These are phyloP conservation scores for Congeria kusceri DNA, from an alignment of 2,888 invertebrate species.

Conservation along the genomic window DNA sequence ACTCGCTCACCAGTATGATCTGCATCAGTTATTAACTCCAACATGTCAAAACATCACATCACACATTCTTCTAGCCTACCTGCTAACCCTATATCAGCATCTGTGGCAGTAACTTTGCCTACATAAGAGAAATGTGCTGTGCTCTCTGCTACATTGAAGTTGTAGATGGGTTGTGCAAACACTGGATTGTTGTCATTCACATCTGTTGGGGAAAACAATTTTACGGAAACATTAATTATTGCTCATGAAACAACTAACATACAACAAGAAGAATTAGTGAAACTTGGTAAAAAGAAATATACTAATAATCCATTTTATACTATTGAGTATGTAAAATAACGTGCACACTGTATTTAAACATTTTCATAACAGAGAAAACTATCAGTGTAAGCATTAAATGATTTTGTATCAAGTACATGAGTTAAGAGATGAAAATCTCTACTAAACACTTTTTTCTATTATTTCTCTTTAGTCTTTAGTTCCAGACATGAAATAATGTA, in stretches of 20 bases:
- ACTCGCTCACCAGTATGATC: background rate
- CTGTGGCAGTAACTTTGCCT: conserved; percentile 64
- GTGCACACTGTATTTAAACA: no score
- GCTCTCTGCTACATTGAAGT: conserved; percentile 65
- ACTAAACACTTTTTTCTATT: no score
- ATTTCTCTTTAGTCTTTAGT: no score
- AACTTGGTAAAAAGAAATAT: no score
- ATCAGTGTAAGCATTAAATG: no score
- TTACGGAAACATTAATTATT: background rate
- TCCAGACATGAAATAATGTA: no score
- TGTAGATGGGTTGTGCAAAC: conserved; percentile 55
- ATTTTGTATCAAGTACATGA: no score
- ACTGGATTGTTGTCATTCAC: conserved; percentile 72
- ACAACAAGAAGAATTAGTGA: no score
- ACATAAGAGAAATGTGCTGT: conserved; percentile 43
- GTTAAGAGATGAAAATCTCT: no score
- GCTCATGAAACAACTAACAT: background rate
- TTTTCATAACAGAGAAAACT: no score
- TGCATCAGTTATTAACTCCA: background rate
- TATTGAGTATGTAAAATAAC: no score
- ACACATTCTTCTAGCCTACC: conserved; percentile 17
- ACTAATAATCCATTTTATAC: no score
- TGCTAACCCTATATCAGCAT: conserved; percentile 68
- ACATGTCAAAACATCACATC: background rate
- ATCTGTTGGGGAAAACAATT: conserved; percentile 59